phyloP scores from a whole-genome alignment of 2,797 vertebrate species.

The Chaenodraco wilsoni region DNA sequence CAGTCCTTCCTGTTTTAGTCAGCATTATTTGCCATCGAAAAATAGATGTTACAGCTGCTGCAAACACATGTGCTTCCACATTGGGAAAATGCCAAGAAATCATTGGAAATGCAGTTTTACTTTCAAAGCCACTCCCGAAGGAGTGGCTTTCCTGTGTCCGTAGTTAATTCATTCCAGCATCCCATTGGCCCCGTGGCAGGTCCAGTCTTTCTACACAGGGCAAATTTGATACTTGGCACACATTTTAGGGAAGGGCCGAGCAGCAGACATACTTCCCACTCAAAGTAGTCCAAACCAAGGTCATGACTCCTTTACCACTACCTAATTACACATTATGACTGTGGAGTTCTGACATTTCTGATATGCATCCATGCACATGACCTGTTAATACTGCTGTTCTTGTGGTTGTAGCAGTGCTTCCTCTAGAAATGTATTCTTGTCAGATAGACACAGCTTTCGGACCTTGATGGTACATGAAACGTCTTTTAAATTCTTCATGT shows the following conservation, averaged over 20 bases:
- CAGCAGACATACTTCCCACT: conserved; percentile 67
- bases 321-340: conserved; percentile 71
- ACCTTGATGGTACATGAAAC: conserved; percentile 35
- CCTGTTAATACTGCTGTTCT: conserved; percentile 36
- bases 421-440: conserved; percentile 37
- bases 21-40: background rate
- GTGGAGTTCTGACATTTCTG: conserved; percentile 66
- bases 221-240: conserved; percentile 64
- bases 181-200: conserved; percentile 44
- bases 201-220: conserved; percentile 59
- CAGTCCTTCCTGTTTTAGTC: conserved; percentile 1
- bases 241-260: conserved; percentile 52
- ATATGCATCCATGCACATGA: conserved; percentile 60
- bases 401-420: conserved; percentile 27
- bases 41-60: conserved; percentile 1
- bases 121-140: conserved; percentile 31
- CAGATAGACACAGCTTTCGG: conserved; percentile 21
- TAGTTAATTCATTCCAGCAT: conserved; percentile 55
- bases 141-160: conserved; percentile 56
- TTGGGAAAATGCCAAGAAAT: conserved; percentile 22
- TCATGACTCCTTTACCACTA: conserved; percentile 63
- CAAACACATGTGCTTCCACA: conserved; percentile 5
- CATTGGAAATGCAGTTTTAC: conserved; percentile 44
- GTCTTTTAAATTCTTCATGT: conserved; percentile 13
- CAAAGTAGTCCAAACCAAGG: conserved; percentile 69